These are phyloP conservation scores for Eupithecia vulgata DNA, from an alignment of 2,888 invertebrate species.

Conservation along the genomic window DNA sequence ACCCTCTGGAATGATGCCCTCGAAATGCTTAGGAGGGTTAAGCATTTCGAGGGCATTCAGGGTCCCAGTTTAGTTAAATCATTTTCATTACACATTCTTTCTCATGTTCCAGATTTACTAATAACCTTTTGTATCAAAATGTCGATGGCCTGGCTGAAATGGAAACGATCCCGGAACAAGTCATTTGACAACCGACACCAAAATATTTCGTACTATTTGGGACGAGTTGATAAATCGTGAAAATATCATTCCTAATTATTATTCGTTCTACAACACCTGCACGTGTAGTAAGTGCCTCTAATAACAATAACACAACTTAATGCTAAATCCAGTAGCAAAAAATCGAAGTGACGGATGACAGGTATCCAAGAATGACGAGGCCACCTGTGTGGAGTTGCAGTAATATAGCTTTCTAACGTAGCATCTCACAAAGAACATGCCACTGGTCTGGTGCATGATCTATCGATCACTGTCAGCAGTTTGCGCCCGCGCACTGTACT, in stretches of 20 bases:
- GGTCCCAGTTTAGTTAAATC: background rate
- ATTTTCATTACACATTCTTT: slow-evolving; percentile 1
- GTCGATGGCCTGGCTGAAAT: background rate
- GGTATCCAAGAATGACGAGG: background rate
- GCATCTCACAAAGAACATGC: background rate
- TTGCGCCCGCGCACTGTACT: background rate
- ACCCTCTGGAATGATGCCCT: background rate
- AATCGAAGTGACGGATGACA: background rate
- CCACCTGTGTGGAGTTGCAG: background rate
- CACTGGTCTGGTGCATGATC: background rate
- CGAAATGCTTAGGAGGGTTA: too few species aligned
- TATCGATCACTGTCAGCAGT: slow-evolving; percentile 12
- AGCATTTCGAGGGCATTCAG: too few species aligned
- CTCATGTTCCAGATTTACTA: background rate
- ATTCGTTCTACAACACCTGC: background rate
- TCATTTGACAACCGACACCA: background rate
- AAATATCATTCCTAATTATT: background rate
- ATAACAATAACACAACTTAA: background rate
- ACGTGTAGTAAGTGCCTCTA: background rate
- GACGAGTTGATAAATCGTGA: background rate
- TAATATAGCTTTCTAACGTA: background rate
- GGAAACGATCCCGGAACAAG: background rate
- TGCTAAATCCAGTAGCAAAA: background rate
- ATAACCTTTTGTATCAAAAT: background rate
- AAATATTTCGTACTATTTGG: background rate